phyloP scores from a whole-genome alignment of 1,140 invertebrate species.

The Trissolcus basalis region DNA sequence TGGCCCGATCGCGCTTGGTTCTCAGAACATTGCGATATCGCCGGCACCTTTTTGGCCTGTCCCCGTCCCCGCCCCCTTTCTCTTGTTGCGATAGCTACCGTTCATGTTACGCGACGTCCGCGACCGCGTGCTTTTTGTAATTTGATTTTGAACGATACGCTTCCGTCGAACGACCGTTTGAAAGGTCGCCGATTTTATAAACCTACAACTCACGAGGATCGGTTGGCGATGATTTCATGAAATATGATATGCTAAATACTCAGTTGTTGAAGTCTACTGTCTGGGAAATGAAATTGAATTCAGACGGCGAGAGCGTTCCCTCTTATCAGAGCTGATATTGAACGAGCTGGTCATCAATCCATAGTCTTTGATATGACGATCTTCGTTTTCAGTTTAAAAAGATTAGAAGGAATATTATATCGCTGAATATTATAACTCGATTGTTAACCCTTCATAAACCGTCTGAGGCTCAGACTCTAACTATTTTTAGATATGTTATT shows the following conservation, averaged over 20 bases:
- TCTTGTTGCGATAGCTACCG: slow-evolving; percentile 33
- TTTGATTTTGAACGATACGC: slow-evolving; percentile 1
- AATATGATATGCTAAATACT: slow-evolving; percentile 9
- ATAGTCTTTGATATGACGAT: too few species aligned
- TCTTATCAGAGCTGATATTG: too few species aligned
- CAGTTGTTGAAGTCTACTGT: too few species aligned
- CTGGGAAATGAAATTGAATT: too few species aligned
- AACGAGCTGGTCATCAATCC: too few species aligned
- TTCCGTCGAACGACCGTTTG: neutral
- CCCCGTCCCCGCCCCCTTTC: neutral
- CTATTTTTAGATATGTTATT: too few species aligned
- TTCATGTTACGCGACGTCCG: slow-evolving; percentile 39
- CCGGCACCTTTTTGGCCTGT: slow-evolving; percentile 25
- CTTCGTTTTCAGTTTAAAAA: too few species aligned
- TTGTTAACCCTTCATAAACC: too few species aligned
- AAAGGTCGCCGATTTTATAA: neutral
- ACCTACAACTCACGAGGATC: neutral
- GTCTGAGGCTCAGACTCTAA: too few species aligned
- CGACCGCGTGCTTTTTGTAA: slow-evolving; percentile 6
- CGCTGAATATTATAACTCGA: too few species aligned
- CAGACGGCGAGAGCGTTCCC: too few species aligned
- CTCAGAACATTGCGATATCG: neutral
- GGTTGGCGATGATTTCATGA: neutral
- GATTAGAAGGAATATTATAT: too few species aligned
- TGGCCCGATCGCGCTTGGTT: neutral